Evolutionary conservation across 2,113 vertebrate species (phyloP), one percentile per base, ranked within the genome.

Genomic region (Thalassarche chlororhynchos): DNA sequence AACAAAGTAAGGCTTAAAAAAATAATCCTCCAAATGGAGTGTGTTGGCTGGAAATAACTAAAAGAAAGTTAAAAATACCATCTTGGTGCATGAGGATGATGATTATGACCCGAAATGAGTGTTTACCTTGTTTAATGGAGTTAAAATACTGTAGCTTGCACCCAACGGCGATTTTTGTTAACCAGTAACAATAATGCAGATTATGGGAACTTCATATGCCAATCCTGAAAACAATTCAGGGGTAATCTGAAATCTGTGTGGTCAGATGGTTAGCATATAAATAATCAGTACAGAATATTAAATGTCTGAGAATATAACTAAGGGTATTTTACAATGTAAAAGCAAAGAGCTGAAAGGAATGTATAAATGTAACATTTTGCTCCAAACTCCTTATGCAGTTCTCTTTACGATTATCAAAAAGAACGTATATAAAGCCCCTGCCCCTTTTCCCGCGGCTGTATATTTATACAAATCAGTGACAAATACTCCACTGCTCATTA

Each of bases 391-490:
- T 93, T 97, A 96, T 7, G 83, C 85, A 95, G 75, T 96, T 97
- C 98, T 97, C 94, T 86, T 96, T 84, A 95, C 8, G 69, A 92
- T 98, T 98, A 98, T 97, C 97, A 98, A 97, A 98, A 98, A 97
- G 97, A 98, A 97, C 12, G 5, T 95, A 98, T 99, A 99, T 97
- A 99, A 99, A 99, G 97, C 97, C 98, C 98, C 96, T 96, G 87
- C 97, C 98, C 98, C 87, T 93, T 93, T 92, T 97, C 96, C 98
- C 98, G 78, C 81, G 94, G 98, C 98, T 98, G 98, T 97, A 96
- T 98, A 98, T 98, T 98, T 98, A 98, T 99, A 99, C 98, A 99
- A 99, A 99, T 98, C 98, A 98, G 98, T 97, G 98, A 98, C 98
- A 98, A 98, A 98, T 98, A 98, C 98, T 98, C 98, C 98, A 99